These are phyloP conservation scores for Cygnus olor DNA, from an alignment of 2,797 vertebrate species.

Conservation along the genomic window DNA sequence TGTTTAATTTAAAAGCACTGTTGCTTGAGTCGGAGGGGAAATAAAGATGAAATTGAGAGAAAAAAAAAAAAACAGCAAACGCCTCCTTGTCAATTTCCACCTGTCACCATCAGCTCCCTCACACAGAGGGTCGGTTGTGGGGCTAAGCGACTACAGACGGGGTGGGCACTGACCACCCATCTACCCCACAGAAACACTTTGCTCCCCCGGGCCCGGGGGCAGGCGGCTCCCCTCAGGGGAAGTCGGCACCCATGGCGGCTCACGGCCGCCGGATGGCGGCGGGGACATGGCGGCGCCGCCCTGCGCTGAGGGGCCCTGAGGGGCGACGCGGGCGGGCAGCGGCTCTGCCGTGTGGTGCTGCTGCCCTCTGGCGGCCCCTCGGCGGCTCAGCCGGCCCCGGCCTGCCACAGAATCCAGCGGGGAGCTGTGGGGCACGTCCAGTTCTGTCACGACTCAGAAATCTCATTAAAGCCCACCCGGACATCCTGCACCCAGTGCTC, in stretches of 20 bases:
- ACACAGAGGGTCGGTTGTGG: neutral
- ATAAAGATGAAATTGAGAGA: neutral
- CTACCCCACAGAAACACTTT: neutral
- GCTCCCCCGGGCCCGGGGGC: neutral
- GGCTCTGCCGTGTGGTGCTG: neutral
- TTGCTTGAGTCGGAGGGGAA: neutral
- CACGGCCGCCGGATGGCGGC: neutral
- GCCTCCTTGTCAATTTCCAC: neutral
- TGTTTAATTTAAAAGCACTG: neutral
- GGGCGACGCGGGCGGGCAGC: neutral
- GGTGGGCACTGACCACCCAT: neutral
- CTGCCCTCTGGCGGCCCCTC: slow-evolving; percentile 60
- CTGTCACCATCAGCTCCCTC: neutral
- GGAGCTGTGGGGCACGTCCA: neutral
- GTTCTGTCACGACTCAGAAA: neutral
- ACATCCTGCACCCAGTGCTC: neutral
- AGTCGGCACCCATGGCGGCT: neutral
- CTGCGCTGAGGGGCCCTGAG: too few species aligned
- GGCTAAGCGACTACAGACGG: neutral
- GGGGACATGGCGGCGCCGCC: neutral
- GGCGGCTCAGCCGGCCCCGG: neutral
- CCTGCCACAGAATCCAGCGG: neutral
- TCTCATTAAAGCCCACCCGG: neutral
- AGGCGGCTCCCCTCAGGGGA: neutral
- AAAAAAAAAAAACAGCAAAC: neutral